Conservation (phyloP, 2,797 vertebrate genomes). For the Cyclura pinguis region DNA sequence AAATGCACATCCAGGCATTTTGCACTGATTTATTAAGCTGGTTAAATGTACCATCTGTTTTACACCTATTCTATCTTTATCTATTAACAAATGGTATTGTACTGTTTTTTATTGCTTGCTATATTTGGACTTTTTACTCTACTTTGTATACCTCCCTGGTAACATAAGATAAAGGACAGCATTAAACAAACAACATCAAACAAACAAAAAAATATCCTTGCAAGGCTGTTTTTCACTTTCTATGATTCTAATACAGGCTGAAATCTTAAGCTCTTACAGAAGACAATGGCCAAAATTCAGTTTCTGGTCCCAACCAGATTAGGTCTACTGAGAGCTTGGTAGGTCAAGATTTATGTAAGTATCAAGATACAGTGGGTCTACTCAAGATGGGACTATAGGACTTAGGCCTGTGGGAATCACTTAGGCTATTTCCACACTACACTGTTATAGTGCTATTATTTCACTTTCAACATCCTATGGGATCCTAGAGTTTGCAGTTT, state of each 20-base stretch:
- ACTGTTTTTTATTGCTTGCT: not conserved
- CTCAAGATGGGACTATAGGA: too few species aligned
- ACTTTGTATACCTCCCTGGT: not conserved
- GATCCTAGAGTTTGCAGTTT: too few species aligned
- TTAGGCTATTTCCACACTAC: too few species aligned
- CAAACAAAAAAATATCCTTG: too few species aligned
- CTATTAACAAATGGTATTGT: not conserved
- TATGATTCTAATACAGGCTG: not conserved
- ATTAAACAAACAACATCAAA: too few species aligned
- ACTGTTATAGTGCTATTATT: too few species aligned
- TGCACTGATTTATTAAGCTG: not conserved
- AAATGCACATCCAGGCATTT: not conserved
- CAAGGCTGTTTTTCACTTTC: not conserved
- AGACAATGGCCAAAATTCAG: not conserved
- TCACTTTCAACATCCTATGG: too few species aligned
- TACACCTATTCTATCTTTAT: not conserved
- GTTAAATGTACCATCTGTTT: not conserved
- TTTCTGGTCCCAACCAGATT: not conserved
- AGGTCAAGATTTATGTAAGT: too few species aligned
- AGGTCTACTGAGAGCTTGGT: not conserved
- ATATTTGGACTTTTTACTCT: not conserved
- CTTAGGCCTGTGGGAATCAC: too few species aligned
- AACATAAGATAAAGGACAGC: not conserved
- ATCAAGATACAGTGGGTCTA: too few species aligned
- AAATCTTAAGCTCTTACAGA: not conserved